Percentiles rank a stretch among this genome's conserved stretches.
Evolutionary conservation across 2,888 invertebrate species (phyloP).

Genomic region (Matsumyia berberina): DNA sequence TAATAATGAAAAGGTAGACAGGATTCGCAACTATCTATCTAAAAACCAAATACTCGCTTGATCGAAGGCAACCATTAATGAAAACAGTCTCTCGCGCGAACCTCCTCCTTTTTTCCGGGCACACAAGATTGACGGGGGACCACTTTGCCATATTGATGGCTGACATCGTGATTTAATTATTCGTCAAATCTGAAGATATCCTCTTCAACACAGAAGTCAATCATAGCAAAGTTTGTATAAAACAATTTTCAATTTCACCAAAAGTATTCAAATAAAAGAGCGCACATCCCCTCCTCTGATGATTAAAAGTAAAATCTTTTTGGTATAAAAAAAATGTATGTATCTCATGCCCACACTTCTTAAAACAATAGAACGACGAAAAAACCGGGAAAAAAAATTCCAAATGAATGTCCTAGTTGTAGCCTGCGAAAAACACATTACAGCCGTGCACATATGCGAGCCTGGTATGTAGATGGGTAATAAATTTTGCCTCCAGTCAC

Average conservation of each 20-base stretch:
- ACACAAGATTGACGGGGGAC: too few relatives aligned
- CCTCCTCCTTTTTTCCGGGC: not conserved
- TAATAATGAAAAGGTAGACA: slow-evolving; percentile 1
- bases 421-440: slow-evolving; percentile 52
- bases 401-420: slow-evolving; percentile 59
- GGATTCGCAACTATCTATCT: slow-evolving; percentile 20
- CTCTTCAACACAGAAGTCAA: slow-evolving; percentile 45
- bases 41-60: slow-evolving; percentile 36
- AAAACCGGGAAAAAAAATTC: not conserved
- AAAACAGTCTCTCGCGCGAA: not conserved
- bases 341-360: slow-evolving; percentile 16
- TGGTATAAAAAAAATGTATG: not conserved
- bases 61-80: slow-evolving; percentile 43
- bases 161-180: slow-evolving; percentile 31
- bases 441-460: slow-evolving; percentile 35
- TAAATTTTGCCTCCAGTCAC: slow-evolving; percentile 74
- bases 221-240: slow-evolving; percentile 19
- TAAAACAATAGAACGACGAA: slow-evolving; percentile 22
- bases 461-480: slow-evolving; percentile 52
- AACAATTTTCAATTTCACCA: slow-evolving; percentile 46
- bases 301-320: slow-evolving; percentile 23
- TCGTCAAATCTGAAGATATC: slow-evolving; percentile 28
- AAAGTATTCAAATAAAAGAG: slow-evolving; percentile 20
- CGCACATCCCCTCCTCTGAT: not conserved
- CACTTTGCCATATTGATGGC: too few relatives aligned